Evolutionary conservation across 2,797 vertebrate genomes (phyloP).

Genomic region (Urophycis tenuis): DNA sequence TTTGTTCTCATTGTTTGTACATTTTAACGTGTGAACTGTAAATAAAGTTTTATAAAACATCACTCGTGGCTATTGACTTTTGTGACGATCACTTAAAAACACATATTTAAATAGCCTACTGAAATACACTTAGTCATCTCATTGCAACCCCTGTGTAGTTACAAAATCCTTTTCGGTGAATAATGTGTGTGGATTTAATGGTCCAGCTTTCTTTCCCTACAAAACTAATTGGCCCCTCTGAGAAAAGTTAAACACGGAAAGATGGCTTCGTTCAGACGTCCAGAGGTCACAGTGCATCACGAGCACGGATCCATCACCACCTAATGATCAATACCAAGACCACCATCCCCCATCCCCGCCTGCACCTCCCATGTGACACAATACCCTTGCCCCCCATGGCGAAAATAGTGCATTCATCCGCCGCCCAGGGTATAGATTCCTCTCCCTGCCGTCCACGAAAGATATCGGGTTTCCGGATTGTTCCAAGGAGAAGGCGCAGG

Average conservation of each 20-base stretch:
- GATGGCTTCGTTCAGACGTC: neutral
- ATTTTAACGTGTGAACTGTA: neutral
- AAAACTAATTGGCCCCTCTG: neutral
- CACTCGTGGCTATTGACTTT: neutral
- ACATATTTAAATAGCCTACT: neutral
- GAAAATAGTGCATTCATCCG: neutral
- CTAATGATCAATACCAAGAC: constrained; percentile 60
- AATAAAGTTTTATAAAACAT: constrained; percentile 2
- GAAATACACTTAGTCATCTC: neutral
- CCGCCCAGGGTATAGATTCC: neutral
- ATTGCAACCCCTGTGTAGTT: neutral
- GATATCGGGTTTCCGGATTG: constrained; percentile 47
- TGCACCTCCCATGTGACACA: constrained; percentile 42
- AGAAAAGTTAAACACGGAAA: neutral
- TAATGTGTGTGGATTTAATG: constrained; percentile 18
- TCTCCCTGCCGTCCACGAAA: constrained; percentile 37
- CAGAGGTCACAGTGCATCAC: constrained; percentile 22
- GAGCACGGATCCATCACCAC: constrained; percentile 67
- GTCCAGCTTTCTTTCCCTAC: constrained; percentile 34
- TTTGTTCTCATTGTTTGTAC: neutral
- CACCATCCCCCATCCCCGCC: constrained; percentile 50
- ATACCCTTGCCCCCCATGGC: neutral
- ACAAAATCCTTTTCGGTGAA: neutral
- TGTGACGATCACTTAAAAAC: neutral
- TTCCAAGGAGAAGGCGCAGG: neutral